Conservation (phyloP, 2,113 vertebrate genomes). For the Centropus bengalensis region DNA sequence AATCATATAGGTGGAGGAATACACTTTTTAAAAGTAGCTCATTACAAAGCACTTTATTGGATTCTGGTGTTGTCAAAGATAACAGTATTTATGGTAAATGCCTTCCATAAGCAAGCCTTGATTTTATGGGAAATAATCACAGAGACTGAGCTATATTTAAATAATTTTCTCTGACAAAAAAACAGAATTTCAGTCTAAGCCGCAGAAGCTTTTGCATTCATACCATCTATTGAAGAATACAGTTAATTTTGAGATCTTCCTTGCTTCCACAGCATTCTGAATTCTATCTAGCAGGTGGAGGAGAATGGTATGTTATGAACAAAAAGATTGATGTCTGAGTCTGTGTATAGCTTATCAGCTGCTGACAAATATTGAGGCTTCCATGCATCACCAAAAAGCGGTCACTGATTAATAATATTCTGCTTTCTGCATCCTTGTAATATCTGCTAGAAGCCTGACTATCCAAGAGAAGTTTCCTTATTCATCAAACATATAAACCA, state of each 20-base stretch:
- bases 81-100: constrained; percentile 9
- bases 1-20: neutral
- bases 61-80: neutral
- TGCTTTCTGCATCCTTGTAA: neutral
- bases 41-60: constrained; percentile 18
- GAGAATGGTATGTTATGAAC: neutral
- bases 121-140: neutral
- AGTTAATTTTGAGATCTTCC: neutral
- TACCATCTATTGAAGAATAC: neutral
- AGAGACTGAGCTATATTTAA: neutral
- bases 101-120: neutral
- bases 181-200: neutral
- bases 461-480: neutral
- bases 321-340: neutral
- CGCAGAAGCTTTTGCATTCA: neutral
- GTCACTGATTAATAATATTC: neutral
- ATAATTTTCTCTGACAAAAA: neutral
- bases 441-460: neutral
- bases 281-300: neutral
- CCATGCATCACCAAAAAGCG: neutral
- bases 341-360: neutral
- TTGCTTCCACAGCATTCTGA: neutral
- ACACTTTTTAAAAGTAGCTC: neutral
- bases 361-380: neutral
- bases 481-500: neutral